Conservation (phyloP, 2,797 vertebrate genomes). For the Sorex maritimensis region DNA sequence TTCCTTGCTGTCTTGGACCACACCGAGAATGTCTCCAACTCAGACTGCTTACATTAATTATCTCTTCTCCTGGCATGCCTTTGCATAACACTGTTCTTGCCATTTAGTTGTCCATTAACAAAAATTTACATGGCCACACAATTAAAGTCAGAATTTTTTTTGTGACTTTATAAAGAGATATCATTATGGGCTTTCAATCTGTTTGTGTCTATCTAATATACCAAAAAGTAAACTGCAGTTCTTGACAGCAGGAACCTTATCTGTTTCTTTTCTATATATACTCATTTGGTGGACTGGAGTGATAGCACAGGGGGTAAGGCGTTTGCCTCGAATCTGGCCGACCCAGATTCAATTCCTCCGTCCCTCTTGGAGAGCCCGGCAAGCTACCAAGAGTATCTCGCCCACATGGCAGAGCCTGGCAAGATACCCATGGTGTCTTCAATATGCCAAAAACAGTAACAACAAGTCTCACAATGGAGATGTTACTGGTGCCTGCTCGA, state of each 20-base stretch:
- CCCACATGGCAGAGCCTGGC: too few relatives aligned
- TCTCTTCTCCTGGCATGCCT: background rate
- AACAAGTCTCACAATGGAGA: too few relatives aligned
- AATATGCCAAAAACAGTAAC: too few relatives aligned
- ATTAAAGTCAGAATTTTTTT: slow-evolving; percentile 19
- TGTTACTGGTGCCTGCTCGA: too few relatives aligned
- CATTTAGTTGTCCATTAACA: background rate
- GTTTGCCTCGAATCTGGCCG: too few relatives aligned
- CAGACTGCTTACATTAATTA: background rate
- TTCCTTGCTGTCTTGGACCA: background rate
- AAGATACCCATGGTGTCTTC: too few relatives aligned
- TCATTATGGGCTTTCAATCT: background rate
- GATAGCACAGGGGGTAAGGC: too few relatives aligned
- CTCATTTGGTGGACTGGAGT: background rate
- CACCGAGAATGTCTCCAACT: background rate
- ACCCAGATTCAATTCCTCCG: too few relatives aligned
- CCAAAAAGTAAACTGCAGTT: background rate
- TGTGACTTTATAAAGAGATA: slow-evolving; percentile 6
- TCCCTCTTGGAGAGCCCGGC: too few relatives aligned
- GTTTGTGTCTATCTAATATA: background rate
- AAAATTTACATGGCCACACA: background rate
- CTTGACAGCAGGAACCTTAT: background rate
- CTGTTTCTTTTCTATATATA: background rate
- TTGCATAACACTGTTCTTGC: background rate
- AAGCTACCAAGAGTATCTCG: too few relatives aligned